A percentile compares a stretch with the other conserved stretches of the same genome.
phyloP scores from a whole-genome alignment of 2,797 vertebrate species.

The Neomorphus geoffroyi region DNA sequence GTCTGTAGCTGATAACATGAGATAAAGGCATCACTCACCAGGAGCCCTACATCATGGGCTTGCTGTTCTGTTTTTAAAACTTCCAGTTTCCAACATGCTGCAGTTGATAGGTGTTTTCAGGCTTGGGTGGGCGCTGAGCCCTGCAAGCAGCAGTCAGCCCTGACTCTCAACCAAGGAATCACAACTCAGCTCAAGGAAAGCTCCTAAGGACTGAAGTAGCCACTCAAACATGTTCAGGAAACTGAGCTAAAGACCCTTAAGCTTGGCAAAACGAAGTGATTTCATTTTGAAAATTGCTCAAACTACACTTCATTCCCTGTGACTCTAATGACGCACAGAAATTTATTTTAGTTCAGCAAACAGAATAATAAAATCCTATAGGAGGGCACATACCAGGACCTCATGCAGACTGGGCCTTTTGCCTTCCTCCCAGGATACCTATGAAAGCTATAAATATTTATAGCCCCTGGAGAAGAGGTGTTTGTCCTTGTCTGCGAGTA shows the following conservation, averaged over 20 bases:
- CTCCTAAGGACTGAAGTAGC: not conserved
- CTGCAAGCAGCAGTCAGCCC: not conserved
- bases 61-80: not conserved
- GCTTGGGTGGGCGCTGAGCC: rapidly evolving
- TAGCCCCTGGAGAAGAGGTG: not conserved
- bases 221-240: not conserved
- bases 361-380: not conserved
- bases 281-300: not conserved
- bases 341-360: not conserved
- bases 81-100: not conserved
- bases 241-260: not conserved
- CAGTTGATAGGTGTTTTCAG: not conserved
- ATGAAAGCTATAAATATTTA: not conserved
- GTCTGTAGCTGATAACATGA: not conserved
- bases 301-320: rapidly evolving
- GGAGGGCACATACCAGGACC: not conserved
- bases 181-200: not conserved
- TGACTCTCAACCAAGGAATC: not conserved
- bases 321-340: not conserved
- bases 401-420: not conserved
- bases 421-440: not conserved
- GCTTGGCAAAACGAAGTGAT: not conserved
- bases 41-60: not conserved
- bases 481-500: not conserved
- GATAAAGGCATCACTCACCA: not conserved